A percentile compares a stretch with the other conserved stretches of the same genome.
Evolutionary conservation across 2,797 vertebrate species (phyloP).

Genomic region (Etheostoma perlongum): DNA sequence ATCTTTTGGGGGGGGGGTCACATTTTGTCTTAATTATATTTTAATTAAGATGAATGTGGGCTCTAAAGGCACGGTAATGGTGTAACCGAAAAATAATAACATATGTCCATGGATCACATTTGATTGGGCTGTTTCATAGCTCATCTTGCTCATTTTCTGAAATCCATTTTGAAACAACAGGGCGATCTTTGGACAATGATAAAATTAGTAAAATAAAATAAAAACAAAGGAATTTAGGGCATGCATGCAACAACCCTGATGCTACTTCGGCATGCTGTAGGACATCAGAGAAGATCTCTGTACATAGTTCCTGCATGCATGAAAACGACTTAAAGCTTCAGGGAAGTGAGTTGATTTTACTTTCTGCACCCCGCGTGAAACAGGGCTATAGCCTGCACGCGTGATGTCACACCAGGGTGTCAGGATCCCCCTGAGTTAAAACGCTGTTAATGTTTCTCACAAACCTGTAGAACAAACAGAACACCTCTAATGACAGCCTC

Average conservation of each 20-base stretch:
- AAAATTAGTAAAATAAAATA: neutral
- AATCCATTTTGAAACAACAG: neutral
- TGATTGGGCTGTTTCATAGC: no score
- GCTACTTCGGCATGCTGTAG: neutral
- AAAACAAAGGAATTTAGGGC: neutral
- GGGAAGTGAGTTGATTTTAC: constrained; percentile 11
- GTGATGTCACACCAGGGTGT: constrained; percentile 72
- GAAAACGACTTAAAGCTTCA: neutral
- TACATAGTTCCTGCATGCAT: neutral
- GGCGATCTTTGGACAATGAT: neutral
- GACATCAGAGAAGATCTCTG: neutral
- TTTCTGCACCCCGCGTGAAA: constrained; percentile 31
- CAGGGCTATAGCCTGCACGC: constrained; percentile 23
- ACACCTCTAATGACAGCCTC: constrained; percentile 69
- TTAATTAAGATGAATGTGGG: neutral
- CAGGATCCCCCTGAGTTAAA: constrained; percentile 72
- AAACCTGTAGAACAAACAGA: constrained; percentile 81
- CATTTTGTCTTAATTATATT: neutral
- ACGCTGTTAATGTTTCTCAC: constrained; percentile 77
- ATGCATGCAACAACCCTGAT: neutral
- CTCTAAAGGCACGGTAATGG: neutral
- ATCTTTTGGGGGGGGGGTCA: no score
- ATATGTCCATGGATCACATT: neutral
- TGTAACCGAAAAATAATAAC: neutral
- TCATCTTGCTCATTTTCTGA: neutral